phyloP scores from a whole-genome alignment of 2,888 invertebrate genomes.

The Rhimphoctona megacephalus region DNA sequence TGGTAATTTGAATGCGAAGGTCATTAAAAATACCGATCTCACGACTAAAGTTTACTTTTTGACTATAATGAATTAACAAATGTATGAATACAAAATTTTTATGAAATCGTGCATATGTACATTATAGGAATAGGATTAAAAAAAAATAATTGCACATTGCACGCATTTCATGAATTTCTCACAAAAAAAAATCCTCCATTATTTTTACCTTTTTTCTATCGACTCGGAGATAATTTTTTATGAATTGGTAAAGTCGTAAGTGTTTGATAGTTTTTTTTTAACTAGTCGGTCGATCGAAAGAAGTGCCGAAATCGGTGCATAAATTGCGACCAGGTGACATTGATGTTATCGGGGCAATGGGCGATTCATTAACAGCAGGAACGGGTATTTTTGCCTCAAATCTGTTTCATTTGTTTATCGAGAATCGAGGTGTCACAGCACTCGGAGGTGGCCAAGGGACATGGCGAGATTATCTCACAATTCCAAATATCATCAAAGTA shows the following conservation, averaged over 20 bases:
- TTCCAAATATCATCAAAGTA: constrained; percentile 91
- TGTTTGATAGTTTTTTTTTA: not conserved
- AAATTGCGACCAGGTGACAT: constrained; percentile 88
- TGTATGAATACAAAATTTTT: too few species aligned
- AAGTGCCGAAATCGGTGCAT: constrained; percentile 86
- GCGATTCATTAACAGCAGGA: constrained; percentile 88
- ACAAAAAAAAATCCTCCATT: not conserved
- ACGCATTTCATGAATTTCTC: not conserved
- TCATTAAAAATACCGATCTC: not conserved
- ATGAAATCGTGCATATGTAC: too few species aligned
- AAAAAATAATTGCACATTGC: not conserved
- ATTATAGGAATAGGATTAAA: too few species aligned
- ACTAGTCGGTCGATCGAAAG: constrained; percentile 75
- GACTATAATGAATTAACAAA: too few species aligned
- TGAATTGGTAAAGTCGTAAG: not conserved
- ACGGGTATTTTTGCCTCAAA: constrained; percentile 86
- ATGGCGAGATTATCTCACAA: constrained; percentile 90
- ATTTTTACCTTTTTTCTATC: not conserved
- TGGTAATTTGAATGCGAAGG: not conserved
- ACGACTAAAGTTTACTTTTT: not conserved
- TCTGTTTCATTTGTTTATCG: constrained; percentile 83
- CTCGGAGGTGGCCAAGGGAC: constrained; percentile 88
- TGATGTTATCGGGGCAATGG: constrained; percentile 87
- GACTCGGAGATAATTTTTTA: not conserved
- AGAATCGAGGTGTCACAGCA: constrained; percentile 78